Base-by-base conservation (phyloP, 2,888 invertebrate species). In the Drosophila neoperkinsi region DNA sequence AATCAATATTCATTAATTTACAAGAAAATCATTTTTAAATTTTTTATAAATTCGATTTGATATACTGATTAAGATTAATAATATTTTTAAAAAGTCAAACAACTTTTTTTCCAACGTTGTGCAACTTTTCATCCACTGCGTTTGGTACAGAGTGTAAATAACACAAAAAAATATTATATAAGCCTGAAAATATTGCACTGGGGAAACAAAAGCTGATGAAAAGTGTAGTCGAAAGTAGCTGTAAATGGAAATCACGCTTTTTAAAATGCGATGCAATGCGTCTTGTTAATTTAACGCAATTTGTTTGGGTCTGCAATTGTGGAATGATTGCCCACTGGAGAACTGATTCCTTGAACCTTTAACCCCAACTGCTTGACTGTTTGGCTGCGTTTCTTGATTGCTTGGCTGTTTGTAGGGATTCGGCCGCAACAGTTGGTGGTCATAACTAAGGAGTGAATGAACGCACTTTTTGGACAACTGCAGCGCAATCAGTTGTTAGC, bases 261-360 rank as follows among this genome's bases (percentile, higher is more conserved):
- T 81, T 77, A 60, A 69, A 79, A 70, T 70, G 78, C 69, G 36
- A 31, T 73, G 77, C 77, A 70, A 77, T 81, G 66, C 74, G 51
- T 64, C 78, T 74, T 81, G 62, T 71, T 81, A 78, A 80, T 74
- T 81, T 78, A 78, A 80, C 74, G 81, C 79, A 75, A 81, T 80
- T 80, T 80, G 71, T 80, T 66, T 64, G 69, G 59, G 41, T 41
- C 51, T 43, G 67, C 53, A 63, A 76, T 74, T 65, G 75, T 43
- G 30, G 62, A 55, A 28, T 62, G 74, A 74, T 50, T 74, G 36
- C 31, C 51, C 55, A 4, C 34, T 41, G 36, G 10, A 38, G 6
- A 18, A 16, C 30, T 6, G 57, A 38, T 25, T 30, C 13, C 56
- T 38, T 16, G 55, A 56, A 28, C 28, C 11, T 28, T 56, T n/a